Conservation (phyloP, 2,888 invertebrate genomes). For the Limenitis camilla region DNA sequence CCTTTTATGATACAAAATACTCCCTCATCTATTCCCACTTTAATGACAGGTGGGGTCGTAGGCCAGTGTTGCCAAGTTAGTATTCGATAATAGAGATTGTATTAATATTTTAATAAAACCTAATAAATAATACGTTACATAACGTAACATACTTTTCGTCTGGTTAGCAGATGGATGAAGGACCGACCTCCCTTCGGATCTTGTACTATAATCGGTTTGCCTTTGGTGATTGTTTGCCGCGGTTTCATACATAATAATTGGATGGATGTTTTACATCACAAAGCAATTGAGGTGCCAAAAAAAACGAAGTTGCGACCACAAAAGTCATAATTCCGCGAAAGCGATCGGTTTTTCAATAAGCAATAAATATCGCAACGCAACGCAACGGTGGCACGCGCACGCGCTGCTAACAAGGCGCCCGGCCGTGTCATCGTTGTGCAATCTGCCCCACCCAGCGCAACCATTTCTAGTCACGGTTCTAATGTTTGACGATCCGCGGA, state of each 20-base stretch:
- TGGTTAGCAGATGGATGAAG: no score
- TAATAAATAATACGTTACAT: no score
- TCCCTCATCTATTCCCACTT: no score
- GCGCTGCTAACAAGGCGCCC: constrained; percentile 65
- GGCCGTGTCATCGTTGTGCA: constrained; percentile 69
- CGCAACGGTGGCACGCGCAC: constrained; percentile 65
- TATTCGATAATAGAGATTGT: no score
- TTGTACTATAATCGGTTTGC: no score
- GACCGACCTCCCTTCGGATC: no score
- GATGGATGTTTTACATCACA: constrained; percentile 29
- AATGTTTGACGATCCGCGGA: constrained; percentile 28
- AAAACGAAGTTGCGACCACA: constrained; percentile 34
- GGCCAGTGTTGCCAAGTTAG: no score
- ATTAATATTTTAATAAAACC: no score
- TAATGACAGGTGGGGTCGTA: no score
- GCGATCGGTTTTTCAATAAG: constrained; percentile 70
- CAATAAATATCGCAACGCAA: constrained; percentile 68
- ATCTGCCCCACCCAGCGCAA: constrained; percentile 65
- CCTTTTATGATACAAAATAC: no score
- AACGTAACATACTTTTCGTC: no score
- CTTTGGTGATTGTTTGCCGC: constrained; percentile 10
- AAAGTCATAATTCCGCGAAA: constrained; percentile 48
- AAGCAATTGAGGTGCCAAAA: constrained; percentile 28
- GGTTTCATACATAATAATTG: constrained; percentile 27
- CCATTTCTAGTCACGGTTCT: constrained; percentile 39